Evolutionary conservation across 2,113 vertebrate genomes (phyloP), one percentile per base, ranked within the genome.

Genomic region (Neotragus pygmaeus): DNA sequence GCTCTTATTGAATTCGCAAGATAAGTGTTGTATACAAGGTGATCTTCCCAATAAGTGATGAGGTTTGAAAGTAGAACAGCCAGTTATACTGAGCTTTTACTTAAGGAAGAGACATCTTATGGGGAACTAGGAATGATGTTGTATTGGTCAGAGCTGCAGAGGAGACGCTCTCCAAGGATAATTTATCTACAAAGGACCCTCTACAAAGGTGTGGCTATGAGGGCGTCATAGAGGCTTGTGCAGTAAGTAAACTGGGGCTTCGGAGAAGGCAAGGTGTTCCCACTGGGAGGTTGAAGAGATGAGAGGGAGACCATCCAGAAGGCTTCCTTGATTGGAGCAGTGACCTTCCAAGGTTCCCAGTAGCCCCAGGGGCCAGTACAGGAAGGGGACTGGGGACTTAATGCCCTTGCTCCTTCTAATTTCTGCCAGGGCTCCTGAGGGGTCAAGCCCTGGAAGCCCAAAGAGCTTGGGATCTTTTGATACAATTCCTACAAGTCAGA

Each of bases 211-310:
- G 30, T 9, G 89, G 30, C 16, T 4, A 17, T 3, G 23, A 10
- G 27, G 45, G 5, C 1, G 0, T 12, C 16, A 17, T 5, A 57
- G 66, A 33, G 13, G 23, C 30, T 28, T 15, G 23, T 14, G 36
- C 55, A 6, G 23, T 27, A 39, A 75, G 21, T 70, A 17, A 9
- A 43, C 2, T 28, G 33, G 39, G 49, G 33, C 51, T 57, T 57
- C 51, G 0, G 5, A 12, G 28, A 28, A n/a, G 39, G 43, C 39
- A 49, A 15, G 7, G 7, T 8, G 21, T 55, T 23, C 16, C 28
- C 36, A 6, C 55, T 30, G 4, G 28, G 62, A 30, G 28, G 2
- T 16, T 28, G n/a, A 28, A 82, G 53, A 58, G 51, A 70, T 14
- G 11, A 19, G 19, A 19, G 1, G 14, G 36, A 87, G 75, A 33